Evolutionary conservation across 2,888 invertebrate species (phyloP).

Genomic region (Calameuta filiformis): DNA sequence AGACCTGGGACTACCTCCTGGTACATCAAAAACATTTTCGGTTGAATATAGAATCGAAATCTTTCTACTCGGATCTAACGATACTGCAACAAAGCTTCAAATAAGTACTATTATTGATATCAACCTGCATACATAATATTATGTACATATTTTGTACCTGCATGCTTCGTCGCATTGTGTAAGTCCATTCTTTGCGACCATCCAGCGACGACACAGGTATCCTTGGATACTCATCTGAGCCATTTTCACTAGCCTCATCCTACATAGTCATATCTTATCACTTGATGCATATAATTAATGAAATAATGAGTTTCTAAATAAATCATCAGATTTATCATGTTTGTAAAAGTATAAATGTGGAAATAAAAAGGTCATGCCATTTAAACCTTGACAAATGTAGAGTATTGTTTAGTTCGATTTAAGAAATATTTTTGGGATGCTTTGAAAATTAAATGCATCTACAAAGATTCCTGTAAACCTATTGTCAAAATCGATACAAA

Average conservation of each 20-base stretch:
- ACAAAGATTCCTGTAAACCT: not conserved
- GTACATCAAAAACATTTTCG: conserved; percentile 47
- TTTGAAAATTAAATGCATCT: not conserved
- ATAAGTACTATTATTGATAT: not conserved
- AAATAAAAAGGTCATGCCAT: not conserved
- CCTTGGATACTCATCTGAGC: conserved; percentile 43
- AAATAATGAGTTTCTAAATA: not conserved
- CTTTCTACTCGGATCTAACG: not conserved
- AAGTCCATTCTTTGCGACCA: conserved; percentile 57
- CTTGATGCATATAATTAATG: not conserved
- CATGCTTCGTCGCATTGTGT: conserved; percentile 61
- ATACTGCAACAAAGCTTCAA: not conserved
- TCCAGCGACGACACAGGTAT: conserved; percentile 40
- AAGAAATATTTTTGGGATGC: not conserved
- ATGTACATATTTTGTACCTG: conserved; percentile 41
- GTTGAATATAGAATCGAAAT: not conserved
- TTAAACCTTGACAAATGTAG: not conserved
- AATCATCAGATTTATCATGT: not conserved
- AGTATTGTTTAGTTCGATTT: not conserved
- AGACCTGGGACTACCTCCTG: conserved; percentile 76
- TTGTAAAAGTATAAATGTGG: not conserved
- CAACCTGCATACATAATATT: not conserved
- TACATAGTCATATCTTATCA: conserved; percentile 24
- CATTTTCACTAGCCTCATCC: conserved; percentile 42
- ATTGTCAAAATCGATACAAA: not conserved